A percentile compares a stretch with the other conserved stretches of the same genome.
Conservation (phyloP, 2,888 invertebrate genomes). For the Caenorhabditis plicata region DNA sequence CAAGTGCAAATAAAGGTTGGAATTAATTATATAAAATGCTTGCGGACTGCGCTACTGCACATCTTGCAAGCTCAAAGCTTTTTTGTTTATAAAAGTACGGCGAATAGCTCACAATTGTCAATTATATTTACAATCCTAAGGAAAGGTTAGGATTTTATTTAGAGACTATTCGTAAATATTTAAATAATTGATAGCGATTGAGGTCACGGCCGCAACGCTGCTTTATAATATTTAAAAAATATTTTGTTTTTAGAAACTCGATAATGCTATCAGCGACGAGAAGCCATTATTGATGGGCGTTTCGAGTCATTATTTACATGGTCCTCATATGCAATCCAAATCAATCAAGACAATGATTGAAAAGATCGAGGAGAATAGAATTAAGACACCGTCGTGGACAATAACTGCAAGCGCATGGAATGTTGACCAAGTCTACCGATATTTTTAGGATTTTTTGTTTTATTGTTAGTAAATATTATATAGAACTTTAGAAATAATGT, state of each 20-base stretch:
- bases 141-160: no score
- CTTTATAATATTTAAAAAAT: not conserved
- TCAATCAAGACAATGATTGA: slow-evolving; percentile 29
- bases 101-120: no score
- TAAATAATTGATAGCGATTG: no score
- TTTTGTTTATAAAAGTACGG: no score
- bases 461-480: no score
- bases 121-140: no score
- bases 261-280: slow-evolving; percentile 14
- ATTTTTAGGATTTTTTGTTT: slow-evolving; percentile 15
- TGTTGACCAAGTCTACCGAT: slow-evolving; percentile 46
- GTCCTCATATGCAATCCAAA: slow-evolving; percentile 39
- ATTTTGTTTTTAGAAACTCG: slow-evolving; percentile 10
- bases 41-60: no score
- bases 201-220: no score
- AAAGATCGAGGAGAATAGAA: slow-evolving; percentile 24
- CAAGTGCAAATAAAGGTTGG: slow-evolving; percentile 29
- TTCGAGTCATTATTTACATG: slow-evolving; percentile 44
- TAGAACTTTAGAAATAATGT: no score
- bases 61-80: no score
- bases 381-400: slow-evolving; percentile 36
- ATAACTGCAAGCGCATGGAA: slow-evolving; percentile 51
- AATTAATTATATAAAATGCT: not conserved
- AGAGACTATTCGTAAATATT: no score
- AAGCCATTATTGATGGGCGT: slow-evolving; percentile 38